These are phyloP conservation scores for Plusia festucae DNA, from an alignment of 2,888 invertebrate species.

Conservation along the genomic window DNA sequence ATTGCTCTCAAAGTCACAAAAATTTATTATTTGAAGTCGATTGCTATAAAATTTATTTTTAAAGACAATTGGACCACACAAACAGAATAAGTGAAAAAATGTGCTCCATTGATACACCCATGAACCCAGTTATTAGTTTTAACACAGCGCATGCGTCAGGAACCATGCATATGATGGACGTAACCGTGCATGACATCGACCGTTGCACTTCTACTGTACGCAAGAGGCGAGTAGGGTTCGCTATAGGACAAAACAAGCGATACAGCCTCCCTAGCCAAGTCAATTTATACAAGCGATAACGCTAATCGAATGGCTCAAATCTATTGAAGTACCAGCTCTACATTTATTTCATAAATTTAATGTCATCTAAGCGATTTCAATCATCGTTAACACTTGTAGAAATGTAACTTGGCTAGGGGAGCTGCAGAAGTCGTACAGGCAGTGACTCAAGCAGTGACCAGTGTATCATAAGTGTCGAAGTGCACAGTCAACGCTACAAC, in stretches of 20 bases:
- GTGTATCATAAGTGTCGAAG: conserved; percentile 63
- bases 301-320: no score
- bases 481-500: conserved; percentile 76
- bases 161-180: conserved; percentile 69
- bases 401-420: no score
- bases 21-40: conserved; percentile 49
- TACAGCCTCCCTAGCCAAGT: no score
- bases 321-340: no score
- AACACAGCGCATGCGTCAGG: conserved; percentile 79
- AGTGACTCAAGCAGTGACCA: conserved; percentile 31
- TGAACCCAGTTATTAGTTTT: conserved; percentile 47
- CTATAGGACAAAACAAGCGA: conserved; percentile 33
- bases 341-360: no score
- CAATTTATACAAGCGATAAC: no score
- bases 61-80: conserved; percentile 24
- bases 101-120: conserved; percentile 45
- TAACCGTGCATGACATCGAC: conserved; percentile 77
- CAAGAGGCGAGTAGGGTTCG: conserved; percentile 15
- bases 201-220: conserved; percentile 64
- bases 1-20: neutral
- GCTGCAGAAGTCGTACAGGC: conserved; percentile 24
- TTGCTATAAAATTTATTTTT: conserved; percentile 36
- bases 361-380: no score
- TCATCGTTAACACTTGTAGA: no score
- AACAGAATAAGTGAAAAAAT: conserved; percentile 16